Evolutionary conservation across 1,140 invertebrate species (phyloP).

Genomic region (Idris sp.): DNA sequence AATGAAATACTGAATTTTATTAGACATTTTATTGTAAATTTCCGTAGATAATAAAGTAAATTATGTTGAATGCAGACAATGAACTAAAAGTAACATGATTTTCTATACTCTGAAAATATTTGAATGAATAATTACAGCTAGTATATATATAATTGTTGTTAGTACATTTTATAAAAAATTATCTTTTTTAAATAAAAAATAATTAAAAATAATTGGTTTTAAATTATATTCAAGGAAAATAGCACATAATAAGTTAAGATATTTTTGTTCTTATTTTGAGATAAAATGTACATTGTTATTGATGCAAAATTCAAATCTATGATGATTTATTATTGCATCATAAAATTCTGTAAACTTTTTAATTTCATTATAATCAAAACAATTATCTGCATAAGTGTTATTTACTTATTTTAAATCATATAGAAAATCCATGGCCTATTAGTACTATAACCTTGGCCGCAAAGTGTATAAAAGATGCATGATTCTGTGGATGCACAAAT

Average conservation of each 20-base stretch:
- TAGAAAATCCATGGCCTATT: slow-evolving; percentile 43
- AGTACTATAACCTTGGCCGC: slow-evolving; percentile 66
- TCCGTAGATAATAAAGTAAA: neutral
- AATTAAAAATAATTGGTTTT: too few species aligned
- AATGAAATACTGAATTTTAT: too few species aligned
- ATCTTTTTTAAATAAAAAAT: too few species aligned
- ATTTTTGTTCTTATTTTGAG: too few species aligned
- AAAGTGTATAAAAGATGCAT: slow-evolving; percentile 57
- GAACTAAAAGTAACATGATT: neutral
- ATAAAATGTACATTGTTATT: too few species aligned
- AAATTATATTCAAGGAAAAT: too few species aligned
- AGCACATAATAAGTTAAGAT: too few species aligned
- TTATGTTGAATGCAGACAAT: neutral
- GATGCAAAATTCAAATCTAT: too few species aligned
- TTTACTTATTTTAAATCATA: slow-evolving; percentile 17
- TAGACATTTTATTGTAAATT: too few species aligned
- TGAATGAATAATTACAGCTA: slow-evolving; percentile 17
- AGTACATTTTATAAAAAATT: too few species aligned
- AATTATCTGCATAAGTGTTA: slow-evolving; percentile 10
- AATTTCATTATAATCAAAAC: slow-evolving; percentile 4
- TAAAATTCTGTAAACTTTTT: too few species aligned
- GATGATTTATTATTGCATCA: too few species aligned
- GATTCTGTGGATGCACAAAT: slow-evolving; percentile 59
- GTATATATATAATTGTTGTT: slow-evolving; percentile 44
- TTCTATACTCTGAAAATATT: slow-evolving; percentile 14